Conservation (phyloP, 2,888 invertebrate genomes). For the Hecatera dysodea region DNA sequence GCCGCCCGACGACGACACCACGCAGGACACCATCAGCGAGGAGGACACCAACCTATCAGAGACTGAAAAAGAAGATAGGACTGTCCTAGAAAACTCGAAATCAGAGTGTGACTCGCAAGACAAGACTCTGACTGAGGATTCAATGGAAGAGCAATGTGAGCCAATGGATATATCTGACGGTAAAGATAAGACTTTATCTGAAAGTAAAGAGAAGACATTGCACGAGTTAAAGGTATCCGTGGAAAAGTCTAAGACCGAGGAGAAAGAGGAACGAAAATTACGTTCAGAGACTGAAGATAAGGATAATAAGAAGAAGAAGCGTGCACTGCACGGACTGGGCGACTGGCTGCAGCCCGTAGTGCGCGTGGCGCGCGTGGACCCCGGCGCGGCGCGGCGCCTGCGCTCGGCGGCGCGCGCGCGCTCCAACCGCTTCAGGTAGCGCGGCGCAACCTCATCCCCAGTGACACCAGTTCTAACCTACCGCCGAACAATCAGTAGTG, state of each 20-base stretch:
- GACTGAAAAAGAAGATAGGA: slow-evolving; percentile 71
- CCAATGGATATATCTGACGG: slow-evolving; percentile 61
- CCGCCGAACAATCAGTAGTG: slow-evolving; percentile 52
- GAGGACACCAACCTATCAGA: slow-evolving; percentile 77
- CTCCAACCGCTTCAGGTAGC: slow-evolving; percentile 28
- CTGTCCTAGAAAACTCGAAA: slow-evolving; percentile 62
- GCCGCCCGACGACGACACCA: slow-evolving; percentile 79
- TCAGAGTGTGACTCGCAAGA: slow-evolving; percentile 69
- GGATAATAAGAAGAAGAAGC: slow-evolving; percentile 78
- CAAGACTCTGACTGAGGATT: slow-evolving; percentile 54
- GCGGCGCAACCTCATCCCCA: slow-evolving; percentile 20
- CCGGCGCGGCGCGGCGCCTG: slow-evolving; percentile 77
- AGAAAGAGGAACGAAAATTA: slow-evolving; percentile 72
- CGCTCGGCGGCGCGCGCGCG: slow-evolving; percentile 79
- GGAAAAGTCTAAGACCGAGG: slow-evolving; percentile 72
- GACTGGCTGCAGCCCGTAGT: slow-evolving; percentile 92
- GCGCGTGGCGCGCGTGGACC: slow-evolving; percentile 92
- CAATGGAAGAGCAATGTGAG: slow-evolving; percentile 51
- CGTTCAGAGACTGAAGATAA: slow-evolving; percentile 79
- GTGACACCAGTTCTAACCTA: slow-evolving; percentile 25
- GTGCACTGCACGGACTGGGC: slow-evolving; percentile 76
- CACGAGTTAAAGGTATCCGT: slow-evolving; percentile 74
- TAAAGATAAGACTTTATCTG: slow-evolving; percentile 68
- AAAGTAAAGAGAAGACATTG: slow-evolving; percentile 68
- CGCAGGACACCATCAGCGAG: slow-evolving; percentile 80